Percentiles rank a stretch among this genome's conserved stretches.
phyloP scores from a whole-genome alignment of 2,888 invertebrate species.

The Gerris lacustris region DNA sequence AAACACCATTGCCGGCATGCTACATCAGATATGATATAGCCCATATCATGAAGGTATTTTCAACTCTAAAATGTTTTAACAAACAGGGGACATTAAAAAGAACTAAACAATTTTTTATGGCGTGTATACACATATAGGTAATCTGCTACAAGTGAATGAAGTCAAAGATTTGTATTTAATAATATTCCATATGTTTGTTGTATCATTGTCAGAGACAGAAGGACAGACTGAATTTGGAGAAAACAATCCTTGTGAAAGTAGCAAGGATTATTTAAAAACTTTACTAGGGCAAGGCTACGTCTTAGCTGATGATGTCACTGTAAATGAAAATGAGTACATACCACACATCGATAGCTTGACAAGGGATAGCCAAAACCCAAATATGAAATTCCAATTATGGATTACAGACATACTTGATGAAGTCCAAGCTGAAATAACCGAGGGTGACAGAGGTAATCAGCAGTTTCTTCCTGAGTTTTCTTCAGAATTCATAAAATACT shows the following conservation, averaged over 20 bases:
- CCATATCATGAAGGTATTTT: background rate
- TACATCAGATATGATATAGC: background rate
- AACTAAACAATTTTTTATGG: background rate
- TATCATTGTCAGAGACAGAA: background rate
- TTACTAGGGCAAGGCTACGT: background rate
- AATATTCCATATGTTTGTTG: background rate
- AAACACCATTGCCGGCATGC: background rate
- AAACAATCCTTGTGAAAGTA: background rate
- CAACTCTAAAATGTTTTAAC: background rate
- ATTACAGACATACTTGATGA: no score
- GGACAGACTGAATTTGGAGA: background rate
- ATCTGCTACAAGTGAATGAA: no score
- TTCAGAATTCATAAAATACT: background rate
- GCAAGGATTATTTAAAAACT: background rate
- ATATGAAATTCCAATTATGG: no score
- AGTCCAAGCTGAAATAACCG: background rate
- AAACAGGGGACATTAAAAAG: background rate
- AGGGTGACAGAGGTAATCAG: conserved; percentile 1
- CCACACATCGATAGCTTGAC: no score
- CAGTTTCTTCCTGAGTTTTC: background rate
- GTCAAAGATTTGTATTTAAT: no score
- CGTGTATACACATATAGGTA: no score
- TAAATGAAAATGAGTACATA: no score
- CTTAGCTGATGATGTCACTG: no score
- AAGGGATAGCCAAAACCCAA: no score